phyloP scores from a whole-genome alignment of 1,140 invertebrate species.

The Aphis craccivora region DNA sequence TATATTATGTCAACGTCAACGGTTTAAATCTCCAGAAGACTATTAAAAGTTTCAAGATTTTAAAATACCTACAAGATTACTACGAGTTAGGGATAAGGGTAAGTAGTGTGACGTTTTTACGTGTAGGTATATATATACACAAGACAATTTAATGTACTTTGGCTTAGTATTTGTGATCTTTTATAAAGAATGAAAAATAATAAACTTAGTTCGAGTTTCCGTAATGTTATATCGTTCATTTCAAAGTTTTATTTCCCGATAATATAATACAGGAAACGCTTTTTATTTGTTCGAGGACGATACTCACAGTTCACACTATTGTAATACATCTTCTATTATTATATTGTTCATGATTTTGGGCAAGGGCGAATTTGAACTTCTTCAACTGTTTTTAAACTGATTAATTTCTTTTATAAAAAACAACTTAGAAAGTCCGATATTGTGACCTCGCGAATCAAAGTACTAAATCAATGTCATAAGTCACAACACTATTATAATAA shows the following conservation, averaged over 20 bases:
- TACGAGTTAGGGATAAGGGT: neutral
- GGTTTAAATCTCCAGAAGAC: neutral
- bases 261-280: neutral
- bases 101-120: neutral
- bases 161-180: neutral
- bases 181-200: neutral
- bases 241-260: slow-evolving; percentile 1
- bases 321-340: neutral
- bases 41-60: neutral
- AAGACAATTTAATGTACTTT: neutral
- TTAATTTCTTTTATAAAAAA: slow-evolving; percentile 24
- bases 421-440: slow-evolving; percentile 8
- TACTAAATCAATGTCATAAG: neutral
- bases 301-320: neutral
- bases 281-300: slow-evolving; percentile 15
- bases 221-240: neutral
- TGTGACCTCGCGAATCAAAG: neutral
- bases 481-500: neutral
- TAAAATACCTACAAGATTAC: neutral
- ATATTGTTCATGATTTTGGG: neutral
- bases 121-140: neutral
- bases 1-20: neutral
- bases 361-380: slow-evolving; percentile 37
- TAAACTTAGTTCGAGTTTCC: neutral
- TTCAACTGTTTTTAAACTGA: neutral